Evolutionary conservation across 2,797 vertebrate genomes (phyloP), one percentile per base, ranked within the genome.

Genomic region (Pantherophis vulpinus): DNA sequence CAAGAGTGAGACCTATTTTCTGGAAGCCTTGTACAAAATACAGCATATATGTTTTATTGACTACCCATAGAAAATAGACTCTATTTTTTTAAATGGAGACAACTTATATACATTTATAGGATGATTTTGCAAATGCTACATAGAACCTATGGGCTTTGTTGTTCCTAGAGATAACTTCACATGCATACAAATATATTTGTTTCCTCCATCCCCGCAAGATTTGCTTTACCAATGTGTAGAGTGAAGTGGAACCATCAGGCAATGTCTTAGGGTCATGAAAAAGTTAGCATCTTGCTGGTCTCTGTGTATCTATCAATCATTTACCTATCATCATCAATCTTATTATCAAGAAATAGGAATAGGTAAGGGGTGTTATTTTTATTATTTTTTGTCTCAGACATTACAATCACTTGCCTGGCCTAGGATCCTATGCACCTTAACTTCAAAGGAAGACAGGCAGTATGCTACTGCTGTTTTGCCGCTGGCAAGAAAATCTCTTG

Each of bases 1-100:
- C 70, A 79, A 91, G 87, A 89, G n/a, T 83, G 93, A 89, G 90
- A 59, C 90, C 66, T 83, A 11, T 86, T 89, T 87, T 18, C 59
- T 86, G 90, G 70, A 86, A 88, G 56, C 25, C 86, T 83, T 88
- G n/a, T 63, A 89, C 87, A 86, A 89, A 61, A 63, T 42, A 54
- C 87, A 70, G 23, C 5, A 83, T 25, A 47, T 32, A 66, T 63
- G 47, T 91, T 89, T 83, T 91, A 89, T 61, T 91, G 87, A 25
- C 47, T 63, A 59, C 6, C 70, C 29, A 7, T 42, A 70, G 61
- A n/a, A 37, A 88, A 42, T 55, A 27, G 37, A 23, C 14, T 87
- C 55, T 58, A 47, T 55, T 37, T 88, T 93, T 93, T 79, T 83
- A 25, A 60, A 5, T 29, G 56, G 32, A 23, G 58, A 42, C 23